Base-by-base conservation (phyloP, 2,113 vertebrate species). In the Burhinus bistriatus region DNA sequence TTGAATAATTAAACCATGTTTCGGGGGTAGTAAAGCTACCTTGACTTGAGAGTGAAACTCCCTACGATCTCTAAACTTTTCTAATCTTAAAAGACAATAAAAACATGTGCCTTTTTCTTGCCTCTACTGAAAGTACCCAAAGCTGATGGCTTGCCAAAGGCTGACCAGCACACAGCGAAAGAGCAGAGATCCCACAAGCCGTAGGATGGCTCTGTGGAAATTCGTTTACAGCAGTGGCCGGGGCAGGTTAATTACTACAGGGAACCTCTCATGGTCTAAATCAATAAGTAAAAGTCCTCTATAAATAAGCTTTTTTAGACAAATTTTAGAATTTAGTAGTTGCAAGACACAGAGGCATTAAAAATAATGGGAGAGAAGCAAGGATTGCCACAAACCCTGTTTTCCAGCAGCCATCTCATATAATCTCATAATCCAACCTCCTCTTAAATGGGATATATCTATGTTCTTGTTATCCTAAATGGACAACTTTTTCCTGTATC, bases 371-470 rank as follows among this genome's bases (percentile, higher is more conserved):
- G 17, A 89, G 3, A n/a, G 22, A 66, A 58, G 8, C 4, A 55
- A 52, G 5, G 34, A 47, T 65, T 88, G 9, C 21, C 30, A 52
- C 16, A 52, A 76, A 83, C 7, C 0, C 9, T 25, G 23, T 80
- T 90, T 90, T 90, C 49, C 49, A 83, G 34, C 25, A 82, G 8
- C 5, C 38, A 57, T 29, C 6, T 71, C 45, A 14, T 30, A 71
- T 27, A 87, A 68, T 21, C 6, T 0, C 13, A 36, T 42, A 76
- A 85, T 42, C 12, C 10, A 88, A 4, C 0, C 0, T 2, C 1
- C 4, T 30, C 22, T 59, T 79, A 71, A 85, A 85, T 3, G 1
- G 6, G 1, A 4, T 36, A 11, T 58, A 68, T 83, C 93, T 82
- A 14, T 59, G 51, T 55, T 61, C 15, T 89, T 71, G 8, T 18